Evolutionary conservation across 2,888 invertebrate genomes (phyloP), one percentile per base, ranked within the genome.

Genomic region (Cantharis flavilabris): DNA sequence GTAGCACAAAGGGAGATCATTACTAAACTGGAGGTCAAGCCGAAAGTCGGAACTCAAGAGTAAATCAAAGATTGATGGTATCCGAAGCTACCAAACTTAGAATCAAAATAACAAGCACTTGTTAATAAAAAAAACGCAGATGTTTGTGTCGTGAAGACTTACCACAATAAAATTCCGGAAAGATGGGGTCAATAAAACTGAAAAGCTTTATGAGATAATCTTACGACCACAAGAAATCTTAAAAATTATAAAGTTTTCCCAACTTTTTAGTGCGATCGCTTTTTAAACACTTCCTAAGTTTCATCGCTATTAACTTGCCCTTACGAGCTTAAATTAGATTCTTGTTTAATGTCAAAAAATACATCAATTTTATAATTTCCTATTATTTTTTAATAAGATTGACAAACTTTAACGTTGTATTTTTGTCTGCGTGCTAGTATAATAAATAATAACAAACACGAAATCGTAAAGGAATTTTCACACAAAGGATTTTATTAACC

Each of bases 51-150:
- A 62, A 73, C 20, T 69, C 63, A 49, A 70, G 62, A 63, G 14
- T 70, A 73, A 73, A 73, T 73, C 73, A 69, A 62, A 73, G 73
- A 70, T 62, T 73, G 69, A 69, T 73, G 18, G 30, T 30, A 69
- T 73, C 69, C 26, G 63, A 70, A 73, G 30, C 69, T 62, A 63
- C 70, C 20, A 62, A 72, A 67, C 73, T 62, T 62, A 30, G 63
- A 28, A 73, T 49, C 67, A 69, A 73, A 73, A 73, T 69, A 69
- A 69, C 73, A 73, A 30, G 70, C 63, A 67, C 18, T 67, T 20
- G 20, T 67, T 67, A 67, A 20, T 23, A 67, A 23, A 67, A 49
- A 49, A n/a, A 7, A 20, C 23, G 23, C 49, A 67, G 26, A 67
- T 67, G 65, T 67, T 67, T 67, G 7, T 23, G 26, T 67, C 18